Evolutionary conservation across 2,888 invertebrate genomes (phyloP).

Genomic region (Cheilosia urbana): DNA sequence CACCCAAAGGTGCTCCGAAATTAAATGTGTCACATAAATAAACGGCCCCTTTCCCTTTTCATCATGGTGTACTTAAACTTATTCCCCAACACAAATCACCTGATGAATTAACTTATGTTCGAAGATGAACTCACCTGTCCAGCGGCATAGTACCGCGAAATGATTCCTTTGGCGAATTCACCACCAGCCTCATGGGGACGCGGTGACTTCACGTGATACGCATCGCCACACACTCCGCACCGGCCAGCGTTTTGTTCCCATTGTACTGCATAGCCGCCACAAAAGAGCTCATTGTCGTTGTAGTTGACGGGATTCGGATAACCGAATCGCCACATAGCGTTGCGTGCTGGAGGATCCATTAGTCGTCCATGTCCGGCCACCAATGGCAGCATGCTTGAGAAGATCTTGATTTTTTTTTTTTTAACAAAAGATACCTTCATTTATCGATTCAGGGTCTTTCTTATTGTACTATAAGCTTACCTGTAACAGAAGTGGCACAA

Average conservation of each 20-base stretch:
- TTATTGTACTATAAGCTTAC: conserved; percentile 28
- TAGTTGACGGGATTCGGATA: conserved; percentile 97
- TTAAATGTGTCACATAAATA: conserved; percentile 27
- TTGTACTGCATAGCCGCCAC: conserved; percentile 95
- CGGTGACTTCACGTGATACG: conserved; percentile 88
- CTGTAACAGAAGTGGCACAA: conserved; percentile 61
- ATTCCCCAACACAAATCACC: conserved; percentile 12
- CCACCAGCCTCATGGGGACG: conserved; percentile 96
- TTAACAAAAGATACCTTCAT: conserved; percentile 24
- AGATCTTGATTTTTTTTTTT: conserved; percentile 29
- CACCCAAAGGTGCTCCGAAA: conserved; percentile 29
- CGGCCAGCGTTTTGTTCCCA: conserved; percentile 94
- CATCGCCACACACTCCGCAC: conserved; percentile 96
- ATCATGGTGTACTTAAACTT: not conserved
- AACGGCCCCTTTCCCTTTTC: not conserved
- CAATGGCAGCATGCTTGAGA: conserved; percentile 56
- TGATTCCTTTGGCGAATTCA: conserved; percentile 93
- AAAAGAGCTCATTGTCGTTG: conserved; percentile 96
- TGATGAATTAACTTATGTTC: conserved; percentile 54
- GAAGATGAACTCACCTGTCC: conserved; percentile 87
- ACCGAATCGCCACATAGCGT: conserved; percentile 97
- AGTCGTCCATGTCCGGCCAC: conserved; percentile 92
- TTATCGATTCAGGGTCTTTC: conserved; percentile 45
- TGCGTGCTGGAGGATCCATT: conserved; percentile 96
- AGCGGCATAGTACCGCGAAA: conserved; percentile 91